Conservation (phyloP, 30 jellyfish, hydroid and myxozoan genomes). For the Turritopsis dohrnii region DNA sequence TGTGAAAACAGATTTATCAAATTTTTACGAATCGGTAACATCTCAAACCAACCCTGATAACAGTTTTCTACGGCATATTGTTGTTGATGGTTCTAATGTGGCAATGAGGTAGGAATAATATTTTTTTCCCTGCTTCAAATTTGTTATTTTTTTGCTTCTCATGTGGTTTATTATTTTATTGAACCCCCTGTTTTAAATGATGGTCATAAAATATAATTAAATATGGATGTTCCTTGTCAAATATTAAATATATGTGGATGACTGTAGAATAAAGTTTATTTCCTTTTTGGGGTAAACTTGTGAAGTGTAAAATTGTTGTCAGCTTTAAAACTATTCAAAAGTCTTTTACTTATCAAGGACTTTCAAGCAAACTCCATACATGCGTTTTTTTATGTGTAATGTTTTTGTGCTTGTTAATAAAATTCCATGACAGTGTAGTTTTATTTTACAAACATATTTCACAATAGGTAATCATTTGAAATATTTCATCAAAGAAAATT, state of each 20-base stretch:
- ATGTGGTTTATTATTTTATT: background rate
- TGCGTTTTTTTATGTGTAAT: background rate
- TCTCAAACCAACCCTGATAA: slow-evolving; percentile 40
- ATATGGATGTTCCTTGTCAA: background rate
- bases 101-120: slow-evolving; percentile 84
- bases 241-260: background rate
- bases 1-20: slow-evolving; percentile 12
- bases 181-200: background rate
- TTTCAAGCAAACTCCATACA: background rate
- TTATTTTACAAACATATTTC: slow-evolving; percentile 10
- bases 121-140: background rate
- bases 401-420: slow-evolving; percentile 7
- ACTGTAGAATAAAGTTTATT: background rate
- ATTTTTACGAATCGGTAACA: slow-evolving; percentile 22
- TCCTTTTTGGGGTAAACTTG: background rate
- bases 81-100: slow-evolving; percentile 95
- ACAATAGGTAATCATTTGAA: slow-evolving; percentile 8
- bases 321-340: background rate
- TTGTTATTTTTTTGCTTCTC: background rate
- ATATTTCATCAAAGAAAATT: slow-evolving; percentile 14
- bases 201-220: background rate
- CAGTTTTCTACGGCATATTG: slow-evolving; percentile 72
- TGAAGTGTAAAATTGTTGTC: background rate
- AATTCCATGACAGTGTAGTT: slow-evolving; percentile 20
- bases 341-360: background rate